Conservation (phyloP, 1,140 invertebrate genomes). For the Notospermus geniculatus region DNA sequence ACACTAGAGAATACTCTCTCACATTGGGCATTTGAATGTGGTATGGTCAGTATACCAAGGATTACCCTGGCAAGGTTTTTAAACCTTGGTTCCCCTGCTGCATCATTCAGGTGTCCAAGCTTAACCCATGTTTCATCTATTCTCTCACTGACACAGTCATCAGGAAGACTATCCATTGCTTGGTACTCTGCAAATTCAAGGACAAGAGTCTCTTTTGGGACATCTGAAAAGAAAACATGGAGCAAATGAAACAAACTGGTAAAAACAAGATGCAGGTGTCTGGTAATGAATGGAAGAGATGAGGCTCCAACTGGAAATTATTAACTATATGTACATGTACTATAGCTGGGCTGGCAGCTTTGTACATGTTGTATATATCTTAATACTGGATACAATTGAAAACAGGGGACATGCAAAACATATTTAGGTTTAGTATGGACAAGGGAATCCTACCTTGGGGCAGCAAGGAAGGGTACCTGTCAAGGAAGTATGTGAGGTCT, state of each 20-base stretch:
- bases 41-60: slow-evolving; percentile 23
- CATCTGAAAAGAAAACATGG: neutral
- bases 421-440: no score
- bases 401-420: no score
- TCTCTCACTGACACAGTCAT: neutral
- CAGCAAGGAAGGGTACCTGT: slow-evolving; percentile 14
- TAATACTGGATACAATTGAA: no score
- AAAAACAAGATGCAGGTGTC: no score
- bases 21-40: slow-evolving; percentile 26
- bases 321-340: no score
- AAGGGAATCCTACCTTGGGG: neutral
- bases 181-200: slow-evolving; percentile 20
- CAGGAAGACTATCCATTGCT: neutral
- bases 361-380: no score
- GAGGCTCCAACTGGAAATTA: no score
- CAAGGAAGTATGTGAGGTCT: slow-evolving; percentile 7
- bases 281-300: no score
- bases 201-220: neutral
- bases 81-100: neutral
- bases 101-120: slow-evolving; percentile 9
- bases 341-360: no score
- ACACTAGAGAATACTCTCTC: slow-evolving; percentile 26
- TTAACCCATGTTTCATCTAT: slow-evolving; percentile 19
- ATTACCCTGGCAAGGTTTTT: slow-evolving; percentile 19
- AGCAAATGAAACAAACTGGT: no score